Evolutionary conservation across 2,888 invertebrate species (phyloP).

Genomic region (Vesta saturnalis): DNA sequence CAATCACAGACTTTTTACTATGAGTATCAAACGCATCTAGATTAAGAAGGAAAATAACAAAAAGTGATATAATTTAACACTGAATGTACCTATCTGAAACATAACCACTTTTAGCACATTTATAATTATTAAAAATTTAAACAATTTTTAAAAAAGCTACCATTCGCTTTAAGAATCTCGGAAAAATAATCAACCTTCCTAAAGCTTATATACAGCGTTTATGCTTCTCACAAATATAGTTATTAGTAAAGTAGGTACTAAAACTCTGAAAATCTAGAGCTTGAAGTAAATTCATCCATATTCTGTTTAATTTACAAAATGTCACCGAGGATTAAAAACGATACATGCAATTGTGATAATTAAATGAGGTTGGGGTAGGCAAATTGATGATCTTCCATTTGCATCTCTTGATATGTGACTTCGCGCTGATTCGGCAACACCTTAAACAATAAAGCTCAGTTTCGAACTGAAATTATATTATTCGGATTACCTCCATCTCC

Average conservation of each 20-base stretch:
- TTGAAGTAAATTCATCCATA: background rate
- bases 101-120: background rate
- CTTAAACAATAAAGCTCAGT: background rate
- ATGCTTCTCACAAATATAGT: background rate
- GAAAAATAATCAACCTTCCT: no score
- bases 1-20: constrained; percentile 14
- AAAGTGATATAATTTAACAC: background rate
- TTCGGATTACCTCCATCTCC: constrained; percentile 65
- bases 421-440: constrained; percentile 27
- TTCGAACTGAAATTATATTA: background rate
- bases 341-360: constrained; percentile 25
- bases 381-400: constrained; percentile 23
- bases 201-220: no score
- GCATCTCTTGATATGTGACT: constrained; percentile 34
- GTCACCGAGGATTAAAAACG: constrained; percentile 28
- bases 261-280: no score
- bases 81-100: background rate
- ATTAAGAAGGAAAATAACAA: background rate
- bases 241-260: background rate
- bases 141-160: no score
- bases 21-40: background rate
- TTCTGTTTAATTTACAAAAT: background rate
- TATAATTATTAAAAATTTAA: background rate
- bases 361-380: constrained; percentile 18
- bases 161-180: no score